Base-by-base conservation (phyloP, 2,888 invertebrate genomes). In the Subacronicta megacephala region DNA sequence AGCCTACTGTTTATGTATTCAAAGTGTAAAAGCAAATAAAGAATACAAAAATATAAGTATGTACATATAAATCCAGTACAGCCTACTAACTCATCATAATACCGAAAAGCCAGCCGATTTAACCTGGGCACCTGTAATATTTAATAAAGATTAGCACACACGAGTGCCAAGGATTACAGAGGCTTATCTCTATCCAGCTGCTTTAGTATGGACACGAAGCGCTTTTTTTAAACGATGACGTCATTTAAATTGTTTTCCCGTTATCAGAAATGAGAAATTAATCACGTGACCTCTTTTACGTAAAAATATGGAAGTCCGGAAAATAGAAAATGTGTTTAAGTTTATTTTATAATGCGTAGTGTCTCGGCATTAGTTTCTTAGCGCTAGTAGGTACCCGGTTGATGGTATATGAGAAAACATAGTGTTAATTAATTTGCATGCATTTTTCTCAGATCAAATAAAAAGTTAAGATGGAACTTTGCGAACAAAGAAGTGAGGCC, bases 141-240 rank as follows among this genome's bases (percentile, higher is more conserved):
- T 40, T 16, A 15, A 42, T 29, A 17, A 12, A 16, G 26, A 42
- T 42, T 18, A 38, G 37, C 38, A 10, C 29, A 75, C 62, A 56
- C 52, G 70, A 71, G 58, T 64, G 72, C 60, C 62, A 60, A 54
- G 72, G 73, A 66, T 77, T 71, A 77, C 55, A 58, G 55, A 18
- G 67, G 71, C 71, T 79, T 79, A 80, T 78, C 76, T 77, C 62
- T 35, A 71, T 71, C 72, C 77, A 76, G 62, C 69, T 73, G 68
- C 58, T 78, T 72, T 77, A 74, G 78, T 73, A 75, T 62, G 72
- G 65, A 64, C 43, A 12, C 35, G 15, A 44, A 15, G 37, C 38
- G 7, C 35, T 40, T 69, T 26, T 69, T 68, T 43, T 57, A 62
- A 62, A 40, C 50, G 58, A 57, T 17, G 41, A 54, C 33, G 43